These are phyloP conservation scores for Chaenodraco wilsoni DNA, from an alignment of 2,797 vertebrate species.

Conservation along the genomic window DNA sequence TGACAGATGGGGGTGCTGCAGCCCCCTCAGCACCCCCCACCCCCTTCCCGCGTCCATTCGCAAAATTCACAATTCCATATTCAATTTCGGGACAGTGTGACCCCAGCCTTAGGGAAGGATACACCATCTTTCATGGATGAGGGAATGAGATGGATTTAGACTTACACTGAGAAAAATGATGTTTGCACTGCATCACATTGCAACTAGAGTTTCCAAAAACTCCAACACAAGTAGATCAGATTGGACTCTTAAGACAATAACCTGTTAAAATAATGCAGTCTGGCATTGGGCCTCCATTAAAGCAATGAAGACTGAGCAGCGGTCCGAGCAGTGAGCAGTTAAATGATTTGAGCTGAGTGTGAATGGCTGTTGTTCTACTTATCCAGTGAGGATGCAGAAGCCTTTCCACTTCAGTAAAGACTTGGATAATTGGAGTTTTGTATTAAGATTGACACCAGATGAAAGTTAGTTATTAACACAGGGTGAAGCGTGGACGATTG, in stretches of 20 bases:
- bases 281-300: neutral
- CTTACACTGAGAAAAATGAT: neutral
- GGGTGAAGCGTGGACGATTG: slow-evolving; percentile 83
- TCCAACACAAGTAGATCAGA: slow-evolving; percentile 7
- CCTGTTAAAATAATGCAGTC: neutral
- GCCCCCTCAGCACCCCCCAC: too few relatives aligned
- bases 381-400: slow-evolving; percentile 69
- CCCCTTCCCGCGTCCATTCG: too few relatives aligned
- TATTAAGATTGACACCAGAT: slow-evolving; percentile 86
- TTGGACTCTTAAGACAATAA: slow-evolving; percentile 14
- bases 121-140: slow-evolving; percentile 30
- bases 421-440: slow-evolving; percentile 81
- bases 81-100: too few relatives aligned
- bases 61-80: too few relatives aligned
- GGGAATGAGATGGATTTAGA: slow-evolving; percentile 24
- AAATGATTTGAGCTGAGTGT: slow-evolving; percentile 47
- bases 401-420: slow-evolving; percentile 82
- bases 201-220: slow-evolving; percentile 8
- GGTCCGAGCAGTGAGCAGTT: slow-evolving; percentile 36
- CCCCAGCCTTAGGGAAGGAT: slow-evolving; percentile 27
- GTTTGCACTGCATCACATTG: neutral
- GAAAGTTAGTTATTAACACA: slow-evolving; percentile 83
- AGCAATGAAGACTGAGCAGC: slow-evolving; percentile 12
- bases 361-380: slow-evolving; percentile 66
- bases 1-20: too few relatives aligned